phyloP scores from a whole-genome alignment of 2,797 vertebrate species.

The Hozukius guyotensis region DNA sequence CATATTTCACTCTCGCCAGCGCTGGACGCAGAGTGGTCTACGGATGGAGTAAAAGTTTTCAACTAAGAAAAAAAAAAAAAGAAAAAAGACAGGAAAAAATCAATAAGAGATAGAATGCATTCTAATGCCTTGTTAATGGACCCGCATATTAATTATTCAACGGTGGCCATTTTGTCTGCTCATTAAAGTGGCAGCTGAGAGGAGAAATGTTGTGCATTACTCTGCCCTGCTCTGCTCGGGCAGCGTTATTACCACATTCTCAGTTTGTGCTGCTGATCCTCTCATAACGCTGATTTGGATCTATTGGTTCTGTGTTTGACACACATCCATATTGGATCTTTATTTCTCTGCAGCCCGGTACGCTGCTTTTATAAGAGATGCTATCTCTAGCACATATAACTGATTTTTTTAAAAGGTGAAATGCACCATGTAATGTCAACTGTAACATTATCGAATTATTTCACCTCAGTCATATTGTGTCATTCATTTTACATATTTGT shows the following conservation, averaged over 20 bases:
- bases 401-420: conserved; percentile 1
- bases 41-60: conserved; percentile 79
- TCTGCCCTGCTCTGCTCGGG: conserved; percentile 63
- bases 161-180: conserved; percentile 85
- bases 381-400: neutral
- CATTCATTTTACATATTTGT: neutral
- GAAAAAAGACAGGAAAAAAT: conserved; percentile 64
- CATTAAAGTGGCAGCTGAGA: conserved; percentile 85
- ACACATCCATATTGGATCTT: conserved; percentile 3
- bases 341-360: neutral
- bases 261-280: conserved; percentile 28
- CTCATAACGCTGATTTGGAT: conserved; percentile 16
- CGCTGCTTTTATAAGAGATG: neutral
- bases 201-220: conserved; percentile 81
- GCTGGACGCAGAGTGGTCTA: conserved; percentile 69
- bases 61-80: conserved; percentile 54
- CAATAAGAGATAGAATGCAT: conserved; percentile 85
- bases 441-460: neutral
- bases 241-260: conserved; percentile 70
- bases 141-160: conserved; percentile 88
- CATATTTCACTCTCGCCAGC: conserved; percentile 77
- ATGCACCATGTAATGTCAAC: neutral
- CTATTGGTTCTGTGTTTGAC: conserved; percentile 9
- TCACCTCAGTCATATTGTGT: neutral
- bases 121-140: conserved; percentile 89